Evolutionary conservation across 2,888 invertebrate genomes (phyloP).

Genomic region (Apotomis turbidana): DNA sequence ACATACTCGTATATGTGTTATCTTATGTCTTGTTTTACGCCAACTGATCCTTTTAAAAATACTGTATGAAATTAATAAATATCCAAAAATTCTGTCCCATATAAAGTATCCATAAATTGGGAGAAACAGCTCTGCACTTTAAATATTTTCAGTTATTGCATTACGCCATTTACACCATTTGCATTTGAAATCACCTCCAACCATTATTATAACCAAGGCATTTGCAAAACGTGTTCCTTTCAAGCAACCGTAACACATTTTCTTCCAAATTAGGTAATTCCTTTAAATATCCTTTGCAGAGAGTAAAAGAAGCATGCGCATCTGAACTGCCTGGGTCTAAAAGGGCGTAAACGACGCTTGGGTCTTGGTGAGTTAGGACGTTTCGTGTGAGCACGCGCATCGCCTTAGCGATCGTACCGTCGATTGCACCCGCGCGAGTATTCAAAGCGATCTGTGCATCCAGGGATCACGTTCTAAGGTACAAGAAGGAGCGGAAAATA

Average conservation of each 20-base stretch:
- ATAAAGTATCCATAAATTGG: no score
- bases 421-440: conserved; percentile 41
- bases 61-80: no score
- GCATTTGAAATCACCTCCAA: background rate
- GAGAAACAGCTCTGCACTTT: no score
- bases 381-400: conserved; percentile 14
- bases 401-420: conserved; percentile 32
- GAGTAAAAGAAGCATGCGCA: conserved; percentile 10
- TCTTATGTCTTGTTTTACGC: no score
- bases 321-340: background rate
- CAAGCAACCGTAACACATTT: conserved; percentile 1
- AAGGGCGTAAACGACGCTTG: background rate
- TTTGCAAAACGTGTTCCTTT: background rate
- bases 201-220: background rate
- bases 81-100: no score
- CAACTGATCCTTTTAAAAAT: no score
- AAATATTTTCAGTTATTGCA: no score
- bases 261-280: conserved; percentile 12
- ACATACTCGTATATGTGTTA: no score
- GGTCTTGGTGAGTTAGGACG: conserved; percentile 8
- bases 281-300: conserved; percentile 12
- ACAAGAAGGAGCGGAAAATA: background rate
- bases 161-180: no score
- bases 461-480: conserved; percentile 33
- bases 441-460: conserved; percentile 42